These are phyloP conservation scores for Miniopterus natalensis DNA, from an alignment of 2,113 vertebrate genomes.

Conservation along the genomic window DNA sequence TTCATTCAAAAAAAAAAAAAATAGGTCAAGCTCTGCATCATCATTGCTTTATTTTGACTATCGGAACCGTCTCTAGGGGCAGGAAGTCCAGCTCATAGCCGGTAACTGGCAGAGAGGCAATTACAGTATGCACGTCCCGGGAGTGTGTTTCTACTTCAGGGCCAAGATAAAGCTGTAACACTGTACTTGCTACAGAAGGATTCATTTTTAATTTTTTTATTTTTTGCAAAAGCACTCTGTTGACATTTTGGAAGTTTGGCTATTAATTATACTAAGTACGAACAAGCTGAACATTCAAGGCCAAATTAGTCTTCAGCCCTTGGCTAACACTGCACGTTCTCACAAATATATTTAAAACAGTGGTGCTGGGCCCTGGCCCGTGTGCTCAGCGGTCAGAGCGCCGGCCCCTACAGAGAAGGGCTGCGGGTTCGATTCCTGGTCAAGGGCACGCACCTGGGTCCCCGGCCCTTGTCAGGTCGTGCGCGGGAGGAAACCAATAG, in stretches of 20 bases:
- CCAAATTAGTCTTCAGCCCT: neutral
- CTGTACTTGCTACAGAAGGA: neutral
- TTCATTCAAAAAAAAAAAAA: constrained; percentile 17
- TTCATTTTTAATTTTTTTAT: neutral
- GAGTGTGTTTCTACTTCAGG: neutral
- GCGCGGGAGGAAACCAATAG: too few relatives aligned
- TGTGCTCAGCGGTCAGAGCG: too few relatives aligned
- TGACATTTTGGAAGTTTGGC: constrained; percentile 40
- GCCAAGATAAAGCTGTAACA: neutral
- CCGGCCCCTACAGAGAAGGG: too few relatives aligned
- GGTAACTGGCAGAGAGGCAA: neutral
- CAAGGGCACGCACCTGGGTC: too few relatives aligned
- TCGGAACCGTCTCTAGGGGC: neutral
- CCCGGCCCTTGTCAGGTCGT: too few relatives aligned
- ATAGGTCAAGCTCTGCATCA: neutral
- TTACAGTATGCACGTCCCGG: neutral
- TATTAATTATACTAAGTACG: neutral
- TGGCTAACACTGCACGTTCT: neutral
- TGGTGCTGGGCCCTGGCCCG: accelerated
- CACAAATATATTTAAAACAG: neutral
- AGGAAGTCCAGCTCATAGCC: constrained; percentile 39
- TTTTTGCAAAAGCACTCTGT: neutral
- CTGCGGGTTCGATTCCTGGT: too few relatives aligned
- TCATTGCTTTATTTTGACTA: neutral
- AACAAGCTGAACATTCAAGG: neutral